Evolutionary conservation across 2,888 invertebrate genomes (phyloP), one percentile per base, ranked within the genome.

Genomic region (Muschampia plurimacula): DNA sequence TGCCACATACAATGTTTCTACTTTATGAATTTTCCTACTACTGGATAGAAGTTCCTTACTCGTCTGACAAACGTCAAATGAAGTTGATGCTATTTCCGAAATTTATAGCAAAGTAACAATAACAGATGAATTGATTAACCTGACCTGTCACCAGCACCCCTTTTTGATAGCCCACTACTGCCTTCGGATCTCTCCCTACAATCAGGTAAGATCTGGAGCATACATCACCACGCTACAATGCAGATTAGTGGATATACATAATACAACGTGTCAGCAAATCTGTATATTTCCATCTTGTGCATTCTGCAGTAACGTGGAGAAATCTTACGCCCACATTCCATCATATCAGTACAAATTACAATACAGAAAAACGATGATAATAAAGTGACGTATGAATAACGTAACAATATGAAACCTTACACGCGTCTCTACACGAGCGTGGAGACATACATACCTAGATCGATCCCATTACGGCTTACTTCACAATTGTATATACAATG

Each of bases 391-490:
- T 22, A 22, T 55, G 39, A 3, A 36, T 60, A 68, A 68, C 59
- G 41, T n/a, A 69, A 36, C 28, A 57, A 57, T 66, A 60, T 60
- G 65, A 36, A 36, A 67, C 59, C 22, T n/a, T n/a, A 52, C 60
- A 28, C 66, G 66, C 49, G 66, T 22, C 36, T 60, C 49, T 28
- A 41, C 60, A 64, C 66, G 71, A 72, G 71, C 71, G 66, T 67
- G 66, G 60, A 66, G 66, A 41, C 71, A 67, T 66, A 67, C 39
- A 72, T 62, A 52, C 62, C 67, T 15, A 67, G 60, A 72, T 67
- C 62, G 72, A 72, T 72, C 72, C 62, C 66, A 72, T 72, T 72
- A 72, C 66, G 12, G 59, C 46, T 71, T 71, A 71, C 71, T 28
- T 71, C 66, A 71, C 65, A 55, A 55, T 22, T 22, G 9, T 66